Base-by-base conservation (phyloP, 2,888 invertebrate genomes). In the Philonicus albiceps region DNA sequence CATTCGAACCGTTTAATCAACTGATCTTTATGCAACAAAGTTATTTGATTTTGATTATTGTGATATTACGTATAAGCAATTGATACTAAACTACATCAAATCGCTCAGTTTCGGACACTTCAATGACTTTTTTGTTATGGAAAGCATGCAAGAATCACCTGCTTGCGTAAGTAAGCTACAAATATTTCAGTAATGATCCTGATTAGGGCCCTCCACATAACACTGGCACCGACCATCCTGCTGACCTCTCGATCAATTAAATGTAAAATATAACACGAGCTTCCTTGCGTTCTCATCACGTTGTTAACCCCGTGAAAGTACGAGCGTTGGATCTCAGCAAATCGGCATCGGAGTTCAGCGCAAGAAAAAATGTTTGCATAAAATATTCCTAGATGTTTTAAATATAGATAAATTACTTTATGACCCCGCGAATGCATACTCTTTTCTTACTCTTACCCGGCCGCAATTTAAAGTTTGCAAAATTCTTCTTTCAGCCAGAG, bases 181-280 rank as follows among this genome's bases (percentile, higher is more conserved):
- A 87, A 87, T 87, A 83, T 85, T 85, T 6, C 73, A 27, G 86
- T 27, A 74, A 22, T 30, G 72, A 87, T 76, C 37, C 40, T 76
- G 37, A 43, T 76, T 76, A 22, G 76, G 76, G 49, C 37, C 76
- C 34, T 27, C 64, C 22, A 55, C 53, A 19, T 55, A 55, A 7
- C 22, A 27, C 53, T 78, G 31, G 73, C 22, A 85, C 76, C 53
- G 73, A 53, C 43, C 85, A 31, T 85, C 64, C 53, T 34, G 49
- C 31, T 86, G 86, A 87, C 86, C 86, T 87, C 86, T 87, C 31
- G 74, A 86, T 84, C 84, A 86, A 87, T 86, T 87, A 86, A 87
- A 87, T 83, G 55, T 84, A 86, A 85, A 84, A 86, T 80, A 40
- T 86, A 87, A 85, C 87, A 87, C 86, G 86, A 72, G 78, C 49